These are phyloP conservation scores for Drosophila auraria DNA, from an alignment of 1,140 invertebrate species.

Conservation along the genomic window DNA sequence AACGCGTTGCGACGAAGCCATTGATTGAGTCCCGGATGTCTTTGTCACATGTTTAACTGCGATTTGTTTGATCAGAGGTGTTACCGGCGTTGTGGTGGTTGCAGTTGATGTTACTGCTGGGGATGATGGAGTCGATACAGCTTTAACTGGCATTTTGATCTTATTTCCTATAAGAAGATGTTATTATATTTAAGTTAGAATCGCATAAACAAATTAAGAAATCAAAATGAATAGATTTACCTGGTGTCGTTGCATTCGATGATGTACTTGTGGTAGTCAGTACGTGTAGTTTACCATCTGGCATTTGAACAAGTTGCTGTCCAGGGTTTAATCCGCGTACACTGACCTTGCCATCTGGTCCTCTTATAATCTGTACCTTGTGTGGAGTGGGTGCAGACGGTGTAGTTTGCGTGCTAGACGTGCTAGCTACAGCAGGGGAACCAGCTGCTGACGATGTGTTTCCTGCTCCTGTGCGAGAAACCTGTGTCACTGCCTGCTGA, in stretches of 20 bases:
- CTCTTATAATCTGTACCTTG: slow-evolving; percentile 95
- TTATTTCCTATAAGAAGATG: slow-evolving; percentile 38
- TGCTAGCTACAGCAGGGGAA: slow-evolving; percentile 33
- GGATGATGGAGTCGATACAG: slow-evolving; percentile 44
- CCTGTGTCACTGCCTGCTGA: slow-evolving; percentile 85
- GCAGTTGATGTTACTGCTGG: slow-evolving; percentile 28
- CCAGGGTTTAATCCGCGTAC: slow-evolving; percentile 95
- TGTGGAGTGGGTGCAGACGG: slow-evolving; percentile 87
- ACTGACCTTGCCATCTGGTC: slow-evolving; percentile 95
- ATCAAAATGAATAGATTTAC: slow-evolving; percentile 33
- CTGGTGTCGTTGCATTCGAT: slow-evolving; percentile 71
- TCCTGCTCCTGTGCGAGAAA: slow-evolving; percentile 34
- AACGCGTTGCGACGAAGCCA: slow-evolving; percentile 65
- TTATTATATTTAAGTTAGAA: background rate
- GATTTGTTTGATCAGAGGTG: slow-evolving; percentile 74
- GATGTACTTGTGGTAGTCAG: slow-evolving; percentile 87
- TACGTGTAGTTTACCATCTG: slow-evolving; percentile 96
- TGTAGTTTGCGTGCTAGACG: slow-evolving; percentile 33
- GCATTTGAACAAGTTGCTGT: slow-evolving; percentile 96
- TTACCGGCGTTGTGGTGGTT: slow-evolving; percentile 14
- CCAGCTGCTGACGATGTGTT: slow-evolving; percentile 64
- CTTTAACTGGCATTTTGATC: slow-evolving; percentile 69
- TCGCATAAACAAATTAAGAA: no score
- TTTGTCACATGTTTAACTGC: slow-evolving; percentile 73
- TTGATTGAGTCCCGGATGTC: slow-evolving; percentile 46